Base-by-base conservation (phyloP, 2,797 vertebrate species). In the Rhadinocentrus ornatus region DNA sequence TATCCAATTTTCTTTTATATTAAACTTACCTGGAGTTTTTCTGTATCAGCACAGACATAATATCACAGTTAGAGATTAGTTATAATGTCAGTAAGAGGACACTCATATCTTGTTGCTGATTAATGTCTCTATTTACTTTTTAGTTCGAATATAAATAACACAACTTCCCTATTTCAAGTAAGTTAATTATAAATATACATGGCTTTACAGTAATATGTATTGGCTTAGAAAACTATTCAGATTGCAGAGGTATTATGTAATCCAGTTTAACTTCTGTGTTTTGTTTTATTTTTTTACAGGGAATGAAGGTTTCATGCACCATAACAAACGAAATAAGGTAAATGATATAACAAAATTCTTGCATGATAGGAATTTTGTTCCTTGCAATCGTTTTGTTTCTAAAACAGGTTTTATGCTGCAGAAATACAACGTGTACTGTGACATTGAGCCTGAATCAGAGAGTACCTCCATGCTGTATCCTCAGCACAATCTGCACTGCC, bases 401-500 rank as follows among this genome's bases (percentile, higher is more conserved):
- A 29, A 83, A 61, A 11, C 18, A 44, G 5, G 31, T 46, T 0
- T 53, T 35, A 1, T 52, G 4, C 39, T 61, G 57, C 69, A 94
- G 92, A 41, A 32, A 48, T 0, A 88, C 78, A 6, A 66, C 1
- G 3, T 95, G 94, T 29, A 3, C 4, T 1, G 77, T 91, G 55
- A 44, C 5, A 3, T 62, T 95, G 70, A 18, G 11, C 10, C 71
- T 93, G 65, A 81, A 8, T n/a, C 66, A 62, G 20, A 32, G 4
- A 0, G 41, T 69, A 6, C 2, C 60, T 50, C 26, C 88, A 1
- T 94, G 93, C 50, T 93, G 92, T 57, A 85, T 95, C 54, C 81
- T 88, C 10, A 37, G 39, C 0, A 61, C 73, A 1, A 71, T 94
- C 54, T 81, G 73, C 41, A 13, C 0, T 0, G 84, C 74, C 35